Conservation (phyloP, 2,113 vertebrate genomes). For the Cariama cristata region DNA sequence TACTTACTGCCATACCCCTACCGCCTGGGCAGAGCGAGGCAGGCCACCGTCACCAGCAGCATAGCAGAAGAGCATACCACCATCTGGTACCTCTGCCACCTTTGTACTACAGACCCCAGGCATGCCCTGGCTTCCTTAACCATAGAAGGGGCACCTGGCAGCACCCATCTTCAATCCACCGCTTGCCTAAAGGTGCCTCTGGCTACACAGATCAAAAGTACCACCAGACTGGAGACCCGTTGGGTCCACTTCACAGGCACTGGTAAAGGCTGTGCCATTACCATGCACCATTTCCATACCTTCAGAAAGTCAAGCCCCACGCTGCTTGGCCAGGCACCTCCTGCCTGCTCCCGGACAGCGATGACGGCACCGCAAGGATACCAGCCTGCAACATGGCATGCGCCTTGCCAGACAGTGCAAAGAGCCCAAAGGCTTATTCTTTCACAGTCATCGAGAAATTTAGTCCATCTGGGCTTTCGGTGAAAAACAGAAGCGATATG, state of each 20-base stretch:
- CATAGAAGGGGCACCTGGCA: background rate
- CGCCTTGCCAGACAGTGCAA: background rate
- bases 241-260: background rate
- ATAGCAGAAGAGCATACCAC: background rate
- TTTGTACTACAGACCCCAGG: background rate
- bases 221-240: background rate
- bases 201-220: background rate
- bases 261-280: background rate
- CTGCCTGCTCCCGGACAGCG: background rate
- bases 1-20: background rate
- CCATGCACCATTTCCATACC: background rate
- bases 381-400: background rate
- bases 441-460: background rate
- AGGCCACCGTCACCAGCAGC: background rate
- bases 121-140: background rate
- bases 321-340: background rate
- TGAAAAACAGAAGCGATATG: background rate
- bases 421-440: background rate
- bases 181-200: background rate
- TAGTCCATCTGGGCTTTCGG: background rate
- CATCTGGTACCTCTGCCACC: background rate
- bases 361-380: background rate
- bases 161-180: background rate
- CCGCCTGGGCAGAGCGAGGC: fast-evolving
- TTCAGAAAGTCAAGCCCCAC: background rate